Evolutionary conservation across 2,888 invertebrate genomes (phyloP).

Genomic region (Margaritifera margaritifera): DNA sequence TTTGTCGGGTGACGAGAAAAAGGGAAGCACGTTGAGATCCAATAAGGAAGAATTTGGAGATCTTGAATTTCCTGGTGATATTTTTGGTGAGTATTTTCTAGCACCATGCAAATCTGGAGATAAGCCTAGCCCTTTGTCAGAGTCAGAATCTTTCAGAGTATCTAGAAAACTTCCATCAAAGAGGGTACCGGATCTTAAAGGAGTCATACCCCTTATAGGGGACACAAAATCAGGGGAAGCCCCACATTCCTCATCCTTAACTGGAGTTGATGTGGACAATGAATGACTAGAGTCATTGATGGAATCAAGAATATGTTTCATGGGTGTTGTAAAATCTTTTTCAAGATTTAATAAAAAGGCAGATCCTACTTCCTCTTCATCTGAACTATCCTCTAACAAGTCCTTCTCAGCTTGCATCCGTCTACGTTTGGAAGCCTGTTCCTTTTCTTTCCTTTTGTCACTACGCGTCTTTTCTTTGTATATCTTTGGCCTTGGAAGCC

Average conservation of each 20-base stretch:
- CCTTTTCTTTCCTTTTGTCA: conserved; percentile 14
- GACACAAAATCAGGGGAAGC: conserved; percentile 40
- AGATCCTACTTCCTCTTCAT: conserved; percentile 40
- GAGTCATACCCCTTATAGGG: conserved; percentile 49
- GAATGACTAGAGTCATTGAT: conserved; percentile 22
- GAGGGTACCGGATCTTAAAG: conserved; percentile 32
- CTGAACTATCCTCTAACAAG: conserved; percentile 47
- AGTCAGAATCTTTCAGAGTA: conserved; percentile 33
- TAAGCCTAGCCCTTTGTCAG: conserved; percentile 25
- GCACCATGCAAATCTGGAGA: conserved; percentile 27
- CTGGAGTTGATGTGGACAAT: conserved; percentile 50
- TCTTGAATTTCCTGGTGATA: conserved; percentile 8
- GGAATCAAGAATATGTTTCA: conserved; percentile 22
- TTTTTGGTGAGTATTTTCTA: conserved; percentile 13
- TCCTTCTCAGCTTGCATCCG: conserved; percentile 40
- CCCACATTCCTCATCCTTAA: conserved; percentile 23
- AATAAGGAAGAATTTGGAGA: conserved; percentile 24
- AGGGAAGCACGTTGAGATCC: conserved; percentile 28
- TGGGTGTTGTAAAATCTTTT: conserved; percentile 40
- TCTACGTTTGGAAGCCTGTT: conserved; percentile 32
- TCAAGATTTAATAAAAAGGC: conserved; percentile 41
- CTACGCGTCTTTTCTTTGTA: conserved; percentile 33
- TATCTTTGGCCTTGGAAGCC: conserved; percentile 52
- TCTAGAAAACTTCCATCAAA: conserved; percentile 54
- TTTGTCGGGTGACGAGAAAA: conserved; percentile 24